Conservation (phyloP, 2,888 invertebrate species). For the Tenthredo notha region DNA sequence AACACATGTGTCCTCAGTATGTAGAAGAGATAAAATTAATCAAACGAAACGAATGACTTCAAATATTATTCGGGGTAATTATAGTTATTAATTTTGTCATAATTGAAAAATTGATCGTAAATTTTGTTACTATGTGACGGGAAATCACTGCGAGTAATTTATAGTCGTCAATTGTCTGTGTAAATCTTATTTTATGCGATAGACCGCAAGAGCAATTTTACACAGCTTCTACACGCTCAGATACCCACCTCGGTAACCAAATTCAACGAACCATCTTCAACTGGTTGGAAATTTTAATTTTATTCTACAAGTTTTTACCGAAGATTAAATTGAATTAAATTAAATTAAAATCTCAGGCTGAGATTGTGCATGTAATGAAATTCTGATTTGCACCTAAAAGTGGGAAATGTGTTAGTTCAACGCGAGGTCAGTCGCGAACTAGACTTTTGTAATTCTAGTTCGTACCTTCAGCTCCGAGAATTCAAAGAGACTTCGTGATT, state of each 20-base stretch:
- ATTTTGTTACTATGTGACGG: background rate
- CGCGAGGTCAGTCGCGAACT: no score
- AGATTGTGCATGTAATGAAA: no score
- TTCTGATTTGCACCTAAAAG: background rate
- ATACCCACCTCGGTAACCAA: background rate
- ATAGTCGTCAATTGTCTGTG: conserved; percentile 39
- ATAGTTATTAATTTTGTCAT: background rate
- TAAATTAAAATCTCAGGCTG: no score
- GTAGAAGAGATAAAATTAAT: background rate
- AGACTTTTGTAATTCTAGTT: no score
- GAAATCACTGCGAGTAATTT: conserved; percentile 8
- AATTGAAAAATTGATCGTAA: conserved; percentile 28
- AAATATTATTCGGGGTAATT: background rate
- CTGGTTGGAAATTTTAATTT: no score
- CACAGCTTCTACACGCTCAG: background rate
- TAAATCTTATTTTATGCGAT: conserved; percentile 30
- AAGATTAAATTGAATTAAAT: no score
- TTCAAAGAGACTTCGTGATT: no score
- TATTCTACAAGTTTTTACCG: no score
- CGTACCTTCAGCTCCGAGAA: no score
- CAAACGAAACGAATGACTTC: background rate
- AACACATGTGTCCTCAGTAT: background rate
- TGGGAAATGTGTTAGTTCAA: background rate
- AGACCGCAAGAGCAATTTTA: conserved; percentile 22
- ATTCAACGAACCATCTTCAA: background rate